Evolutionary conservation across 2,797 vertebrate species (phyloP).

Genomic region (Pempheris klunzingeri): DNA sequence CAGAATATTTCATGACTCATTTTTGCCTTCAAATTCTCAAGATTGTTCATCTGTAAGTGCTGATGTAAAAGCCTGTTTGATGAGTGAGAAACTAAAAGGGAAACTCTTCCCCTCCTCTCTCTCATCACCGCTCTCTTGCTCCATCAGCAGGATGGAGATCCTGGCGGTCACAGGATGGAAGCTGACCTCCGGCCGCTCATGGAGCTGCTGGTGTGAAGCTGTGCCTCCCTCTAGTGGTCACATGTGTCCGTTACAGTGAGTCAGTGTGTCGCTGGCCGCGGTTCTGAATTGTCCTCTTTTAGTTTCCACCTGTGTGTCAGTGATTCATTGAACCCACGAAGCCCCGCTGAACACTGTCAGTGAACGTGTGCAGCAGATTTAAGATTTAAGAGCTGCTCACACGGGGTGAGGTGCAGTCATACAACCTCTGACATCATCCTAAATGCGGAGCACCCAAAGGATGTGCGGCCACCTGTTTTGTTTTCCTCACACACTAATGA

Average conservation of each 20-base stretch:
- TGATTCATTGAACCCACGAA: neutral
- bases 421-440: too few relatives aligned
- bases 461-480: too few relatives aligned
- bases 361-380: too few relatives aligned
- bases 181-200: fast-evolving
- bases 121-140: too few relatives aligned
- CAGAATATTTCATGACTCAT: neutral
- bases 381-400: too few relatives aligned
- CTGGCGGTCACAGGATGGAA: too few relatives aligned
- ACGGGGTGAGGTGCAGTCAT: too few relatives aligned
- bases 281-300: constrained; percentile 53
- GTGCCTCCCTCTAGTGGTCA: constrained; percentile 42
- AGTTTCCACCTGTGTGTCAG: neutral
- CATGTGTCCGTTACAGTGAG: neutral
- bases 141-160: neutral
- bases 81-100: neutral
- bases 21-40: neutral
- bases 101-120: too few relatives aligned
- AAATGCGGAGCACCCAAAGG: too few relatives aligned
- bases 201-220: neutral
- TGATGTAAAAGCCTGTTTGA: neutral
- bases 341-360: too few relatives aligned
- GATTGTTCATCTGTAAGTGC: too few relatives aligned
- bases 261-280: constrained; percentile 53
- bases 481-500: too few relatives aligned